Evolutionary conservation across 2,888 invertebrate genomes (phyloP), one percentile per base, ranked within the genome.

Genomic region (Allygus modestus): DNA sequence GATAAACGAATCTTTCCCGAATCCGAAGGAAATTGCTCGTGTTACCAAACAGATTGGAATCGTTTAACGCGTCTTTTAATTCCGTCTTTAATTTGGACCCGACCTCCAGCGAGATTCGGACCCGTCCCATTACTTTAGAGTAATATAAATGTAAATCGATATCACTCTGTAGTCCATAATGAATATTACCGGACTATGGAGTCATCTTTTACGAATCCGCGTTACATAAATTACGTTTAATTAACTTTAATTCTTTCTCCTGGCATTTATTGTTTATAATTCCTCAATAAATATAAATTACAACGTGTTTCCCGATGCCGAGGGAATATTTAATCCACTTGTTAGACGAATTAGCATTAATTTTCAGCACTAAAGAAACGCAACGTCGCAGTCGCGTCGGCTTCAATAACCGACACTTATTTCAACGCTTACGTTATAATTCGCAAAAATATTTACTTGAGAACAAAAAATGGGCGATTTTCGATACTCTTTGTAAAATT

Each of bases 1-100:
- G 79, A 79, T 79, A 79, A 79, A 79, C 79, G 79, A 79, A 79
- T 79, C 79, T 79, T 79, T 79, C 79, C 79, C 79, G 79, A 79
- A 79, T 79, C 58, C 58, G 58, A 58, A 79, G 79, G 79, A 79
- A 79, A 79, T 79, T 79, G 79, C 79, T 79, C 51, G 79, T 58
- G 51, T 58, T 79, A 51, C 54, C 79, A 17, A 54, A 54, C 58
- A 79, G 79, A 79, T 79, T 79, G 79, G 79, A 79, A 58, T 79
- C 79, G 79, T 58, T 79, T 79, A 79, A 54, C 54, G 54, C 31
- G 79, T 51, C 26, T 79, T 58, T 79, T 79, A 79, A 79, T 79
- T 79, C 79, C 58, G 58, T 79, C 79, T 79, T 31, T 77, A 77
- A 77, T 77, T 77, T 46, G 71, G 46, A 46, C 46, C 73, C 26